Evolutionary conservation across 2,113 vertebrate genomes (phyloP).

Genomic region (Vidua macroura): DNA sequence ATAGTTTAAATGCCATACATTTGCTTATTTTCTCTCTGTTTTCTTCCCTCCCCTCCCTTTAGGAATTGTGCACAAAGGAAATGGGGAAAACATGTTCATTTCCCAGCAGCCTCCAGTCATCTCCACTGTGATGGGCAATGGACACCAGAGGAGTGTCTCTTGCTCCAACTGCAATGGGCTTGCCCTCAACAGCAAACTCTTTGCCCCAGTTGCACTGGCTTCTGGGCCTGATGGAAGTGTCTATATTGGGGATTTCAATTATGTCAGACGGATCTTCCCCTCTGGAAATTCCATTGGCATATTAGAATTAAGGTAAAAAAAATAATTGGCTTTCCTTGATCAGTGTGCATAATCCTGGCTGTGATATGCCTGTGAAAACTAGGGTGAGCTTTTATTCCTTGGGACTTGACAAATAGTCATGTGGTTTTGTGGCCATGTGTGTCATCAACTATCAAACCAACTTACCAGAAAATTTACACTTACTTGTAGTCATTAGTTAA

Average conservation of each 20-base stretch:
- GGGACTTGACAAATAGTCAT: neutral
- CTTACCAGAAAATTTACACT: neutral
- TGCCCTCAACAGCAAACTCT: conserved; percentile 89
- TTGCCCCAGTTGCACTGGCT: conserved; percentile 91
- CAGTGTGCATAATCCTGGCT: neutral
- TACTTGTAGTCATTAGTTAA: neutral
- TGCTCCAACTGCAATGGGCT: conserved; percentile 89
- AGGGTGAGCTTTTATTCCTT: neutral
- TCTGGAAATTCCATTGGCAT: conserved; percentile 88
- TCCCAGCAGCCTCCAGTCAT: conserved; percentile 95
- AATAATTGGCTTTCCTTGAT: neutral
- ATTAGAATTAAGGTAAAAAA: conserved; percentile 91
- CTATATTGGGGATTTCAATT: conserved; percentile 97
- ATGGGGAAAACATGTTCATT: conserved; percentile 95
- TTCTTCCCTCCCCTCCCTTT: neutral
- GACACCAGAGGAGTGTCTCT: conserved; percentile 87
- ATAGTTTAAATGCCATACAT: neutral
- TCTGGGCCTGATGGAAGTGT: conserved; percentile 91
- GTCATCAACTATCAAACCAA: neutral
- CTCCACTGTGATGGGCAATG: conserved; percentile 92
- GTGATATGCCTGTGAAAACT: neutral
- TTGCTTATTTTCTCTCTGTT: neutral
- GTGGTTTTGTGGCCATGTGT: neutral
- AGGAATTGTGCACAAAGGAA: conserved; percentile 98
- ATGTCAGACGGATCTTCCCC: conserved; percentile 89